Base-by-base conservation (phyloP, 2,113 vertebrate species). In the Gila orcuttii region DNA sequence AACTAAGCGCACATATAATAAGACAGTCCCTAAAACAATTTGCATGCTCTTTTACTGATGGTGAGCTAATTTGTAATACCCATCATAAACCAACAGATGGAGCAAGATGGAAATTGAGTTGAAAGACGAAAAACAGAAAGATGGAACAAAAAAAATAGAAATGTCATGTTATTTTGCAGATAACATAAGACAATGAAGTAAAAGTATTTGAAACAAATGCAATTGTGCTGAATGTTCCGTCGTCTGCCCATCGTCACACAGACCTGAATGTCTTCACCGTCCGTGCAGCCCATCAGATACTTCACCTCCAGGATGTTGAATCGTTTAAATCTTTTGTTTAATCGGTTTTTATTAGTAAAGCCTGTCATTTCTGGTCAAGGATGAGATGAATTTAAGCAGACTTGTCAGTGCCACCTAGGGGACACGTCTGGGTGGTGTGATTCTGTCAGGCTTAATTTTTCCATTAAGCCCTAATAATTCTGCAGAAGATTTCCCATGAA, bases 401-500 rank as follows among this genome's bases (percentile, higher is more conserved):
- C 93, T 92, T 93, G 92, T 93, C 93, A 93, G 86, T 82, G 90
- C 89, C 91, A 90, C 88, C 88, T 93, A 87, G 89, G 92, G 88
- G 88, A 85, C 91, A 86, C 93, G 92, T 77, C 90, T 86, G 89
- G 85, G 88, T 86, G 89, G 89, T 93, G 91, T 17, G 71, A 93
- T 92, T 92, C 91, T 93, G 92, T 93, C 94, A 93, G 89, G 82
- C 93, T 87, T 91, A 92, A 92, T 94, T 91, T 87, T 88, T 94
- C 93, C 90, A 91, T 92, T 93, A 93, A 45, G 83, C 91, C 92
- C 88, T 93, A 91, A 89, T 87, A 88, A 85, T 91, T 90, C 90
- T 90, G 87, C 79, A 85, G 93, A 92, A 73, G 47, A 81, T 93
- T 94, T 92, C 92, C 91, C 90, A 90, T 85, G 87, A 86, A 90